Percentiles rank a stretch among this genome's conserved stretches.
Conservation (phyloP, 2,113 vertebrate genomes). For the Notothenia rossii region DNA sequence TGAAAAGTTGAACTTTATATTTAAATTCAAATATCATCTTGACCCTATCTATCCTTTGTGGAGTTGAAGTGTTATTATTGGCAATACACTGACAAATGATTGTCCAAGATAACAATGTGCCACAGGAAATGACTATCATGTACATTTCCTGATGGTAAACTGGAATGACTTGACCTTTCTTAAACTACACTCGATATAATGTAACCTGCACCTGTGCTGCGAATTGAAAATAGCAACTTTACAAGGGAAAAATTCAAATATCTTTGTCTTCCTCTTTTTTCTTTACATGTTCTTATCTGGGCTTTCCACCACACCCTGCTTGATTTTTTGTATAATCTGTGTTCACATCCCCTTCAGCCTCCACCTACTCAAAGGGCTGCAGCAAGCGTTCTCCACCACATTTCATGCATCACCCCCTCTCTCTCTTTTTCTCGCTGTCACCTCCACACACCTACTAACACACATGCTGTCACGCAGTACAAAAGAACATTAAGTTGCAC, state of each 20-base stretch:
- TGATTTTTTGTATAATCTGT: constrained; percentile 30
- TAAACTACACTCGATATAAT: not conserved
- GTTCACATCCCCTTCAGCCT: not conserved
- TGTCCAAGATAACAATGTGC: not conserved
- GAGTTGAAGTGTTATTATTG: no score
- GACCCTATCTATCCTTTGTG: not conserved
- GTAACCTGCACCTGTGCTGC: not conserved
- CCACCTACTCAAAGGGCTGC: constrained; percentile 25
- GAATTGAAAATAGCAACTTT: not conserved
- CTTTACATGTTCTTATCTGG: constrained; percentile 14
- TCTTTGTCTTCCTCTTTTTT: constrained; percentile 48
- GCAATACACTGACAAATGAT: not conserved
- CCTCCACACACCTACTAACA: not conserved
- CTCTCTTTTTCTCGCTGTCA: not conserved
- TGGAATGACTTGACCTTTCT: not conserved
- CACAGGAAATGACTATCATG: not conserved
- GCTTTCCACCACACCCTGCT: constrained; percentile 24
- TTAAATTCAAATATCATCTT: not conserved
- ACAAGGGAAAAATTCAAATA: constrained; percentile 1
- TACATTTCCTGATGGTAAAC: not conserved
- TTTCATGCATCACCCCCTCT: constrained; percentile 23
- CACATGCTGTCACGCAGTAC: not conserved
- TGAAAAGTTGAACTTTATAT: not conserved
- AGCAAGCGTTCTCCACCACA: not conserved
- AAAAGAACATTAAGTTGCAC: constrained; percentile 8